Evolutionary conservation across 2,113 vertebrate genomes (phyloP).

Genomic region (Petaurus breviceps): DNA sequence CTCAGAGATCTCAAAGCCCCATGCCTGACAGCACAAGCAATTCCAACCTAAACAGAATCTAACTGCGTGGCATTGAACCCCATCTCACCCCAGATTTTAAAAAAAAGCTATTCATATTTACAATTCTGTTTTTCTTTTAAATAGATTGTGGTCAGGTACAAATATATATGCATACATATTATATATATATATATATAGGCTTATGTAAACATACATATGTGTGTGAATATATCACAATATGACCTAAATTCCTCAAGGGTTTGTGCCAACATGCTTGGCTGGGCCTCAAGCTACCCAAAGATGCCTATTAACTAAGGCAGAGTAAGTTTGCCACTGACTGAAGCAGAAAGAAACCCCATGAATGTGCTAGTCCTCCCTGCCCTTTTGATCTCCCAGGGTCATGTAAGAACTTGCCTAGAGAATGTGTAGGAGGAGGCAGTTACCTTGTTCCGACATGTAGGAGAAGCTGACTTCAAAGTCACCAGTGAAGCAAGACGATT

Average conservation of each 20-base stretch:
- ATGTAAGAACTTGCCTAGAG: constrained; percentile 59
- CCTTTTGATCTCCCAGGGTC: constrained; percentile 5
- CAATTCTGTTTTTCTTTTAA: constrained; percentile 1
- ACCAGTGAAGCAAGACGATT: constrained; percentile 23
- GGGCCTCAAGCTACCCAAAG: neutral
- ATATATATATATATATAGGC: neutral
- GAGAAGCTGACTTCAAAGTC: constrained; percentile 25
- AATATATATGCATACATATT: neutral
- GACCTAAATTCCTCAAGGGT: constrained; percentile 19
- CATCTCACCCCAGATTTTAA: neutral
- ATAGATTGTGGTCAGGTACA: neutral
- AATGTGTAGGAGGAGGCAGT: constrained; percentile 43
- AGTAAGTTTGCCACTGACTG: constrained; percentile 50
- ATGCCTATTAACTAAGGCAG: constrained; percentile 47
- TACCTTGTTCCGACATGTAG: neutral
- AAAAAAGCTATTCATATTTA: neutral
- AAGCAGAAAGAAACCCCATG: neutral
- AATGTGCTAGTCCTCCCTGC: neutral
- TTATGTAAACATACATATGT: neutral
- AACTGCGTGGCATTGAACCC: neutral
- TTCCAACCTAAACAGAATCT: neutral
- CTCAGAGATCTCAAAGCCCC: constrained; percentile 7
- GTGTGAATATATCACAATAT: neutral
- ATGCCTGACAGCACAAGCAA: neutral
- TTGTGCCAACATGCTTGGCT: neutral